phyloP scores from a whole-genome alignment of 2,797 vertebrate genomes.

The Rhodeus uyekii region DNA sequence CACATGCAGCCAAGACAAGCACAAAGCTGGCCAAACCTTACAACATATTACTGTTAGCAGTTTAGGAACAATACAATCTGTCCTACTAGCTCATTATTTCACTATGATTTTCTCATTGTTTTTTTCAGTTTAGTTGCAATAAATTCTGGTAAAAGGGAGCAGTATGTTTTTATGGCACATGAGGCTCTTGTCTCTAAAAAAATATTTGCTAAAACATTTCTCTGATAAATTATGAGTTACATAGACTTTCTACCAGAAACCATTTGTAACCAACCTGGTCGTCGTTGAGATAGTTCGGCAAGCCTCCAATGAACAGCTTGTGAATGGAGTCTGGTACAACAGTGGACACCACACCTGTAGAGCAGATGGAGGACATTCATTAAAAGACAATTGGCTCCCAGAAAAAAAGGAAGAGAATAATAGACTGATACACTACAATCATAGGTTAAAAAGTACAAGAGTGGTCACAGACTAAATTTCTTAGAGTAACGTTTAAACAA shows the following conservation, averaged over 20 bases:
- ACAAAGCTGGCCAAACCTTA: neutral
- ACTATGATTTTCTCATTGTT: neutral
- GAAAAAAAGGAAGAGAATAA: neutral
- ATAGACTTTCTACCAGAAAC: neutral
- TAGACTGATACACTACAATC: too few species aligned
- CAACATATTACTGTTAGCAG: neutral
- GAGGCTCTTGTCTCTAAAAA: neutral
- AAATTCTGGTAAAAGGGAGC: neutral
- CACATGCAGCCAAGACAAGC: neutral
- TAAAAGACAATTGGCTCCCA: slow-evolving; percentile 7
- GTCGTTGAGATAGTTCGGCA: slow-evolving; percentile 95
- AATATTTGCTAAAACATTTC: neutral
- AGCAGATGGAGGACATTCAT: neutral
- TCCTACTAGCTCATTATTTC: neutral
- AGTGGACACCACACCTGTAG: slow-evolving; percentile 90
- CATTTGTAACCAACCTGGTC: slow-evolving; percentile 81
- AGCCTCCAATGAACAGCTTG: slow-evolving; percentile 93
- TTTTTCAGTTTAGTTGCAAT: neutral
- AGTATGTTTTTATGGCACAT: neutral
- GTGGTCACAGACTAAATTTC: neutral
- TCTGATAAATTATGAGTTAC: neutral
- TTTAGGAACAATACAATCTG: neutral
- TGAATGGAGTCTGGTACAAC: slow-evolving; percentile 94
- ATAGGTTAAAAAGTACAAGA: neutral
- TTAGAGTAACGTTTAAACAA: neutral